Percentiles rank a stretch among this genome's conserved stretches.
Conservation (phyloP, 2,888 invertebrate genomes). For the Drosophila niveifrons region DNA sequence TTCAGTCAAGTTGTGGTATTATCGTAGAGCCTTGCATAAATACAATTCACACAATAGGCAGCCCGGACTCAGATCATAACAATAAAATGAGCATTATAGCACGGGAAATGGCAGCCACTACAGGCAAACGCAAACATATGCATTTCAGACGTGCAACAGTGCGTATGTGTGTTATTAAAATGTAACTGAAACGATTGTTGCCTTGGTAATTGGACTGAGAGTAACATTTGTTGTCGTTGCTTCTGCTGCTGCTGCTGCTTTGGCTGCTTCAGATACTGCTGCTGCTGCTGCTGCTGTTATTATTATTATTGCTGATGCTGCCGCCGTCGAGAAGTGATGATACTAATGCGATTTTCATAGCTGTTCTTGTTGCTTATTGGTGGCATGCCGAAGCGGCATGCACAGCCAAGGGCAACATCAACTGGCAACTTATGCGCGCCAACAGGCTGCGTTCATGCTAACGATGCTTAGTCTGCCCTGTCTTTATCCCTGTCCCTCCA, state of each 20-base stretch:
- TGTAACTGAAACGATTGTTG: slow-evolving; percentile 31
- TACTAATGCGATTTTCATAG: slow-evolving; percentile 55
- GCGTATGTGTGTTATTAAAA: slow-evolving; percentile 41
- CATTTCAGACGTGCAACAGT: slow-evolving; percentile 35
- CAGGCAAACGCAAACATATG: slow-evolving; percentile 13
- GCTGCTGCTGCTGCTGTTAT: slow-evolving; percentile 1
- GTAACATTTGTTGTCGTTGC: slow-evolving; percentile 10
- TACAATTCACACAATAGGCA: slow-evolving; percentile 7
- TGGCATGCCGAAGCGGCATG: slow-evolving; percentile 32
- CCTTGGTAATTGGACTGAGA: slow-evolving; percentile 25
- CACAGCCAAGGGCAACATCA: slow-evolving; percentile 26
- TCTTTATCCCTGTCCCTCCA: slow-evolving; percentile 7
- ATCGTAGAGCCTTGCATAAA: slow-evolving; percentile 4
- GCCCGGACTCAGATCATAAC: slow-evolving; percentile 9
- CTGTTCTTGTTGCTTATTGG: slow-evolving; percentile 42
- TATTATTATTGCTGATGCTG: background rate
- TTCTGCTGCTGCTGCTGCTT: background rate
- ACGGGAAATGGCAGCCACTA: slow-evolving; percentile 18
- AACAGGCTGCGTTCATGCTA: slow-evolving; percentile 48
- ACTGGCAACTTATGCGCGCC: slow-evolving; percentile 50
- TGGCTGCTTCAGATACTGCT: background rate
- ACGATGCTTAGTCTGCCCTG: slow-evolving; percentile 43
- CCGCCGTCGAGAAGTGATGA: slow-evolving; percentile 20
- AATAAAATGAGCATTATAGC: slow-evolving; percentile 23
- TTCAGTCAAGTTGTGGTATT: background rate